A percentile compares a stretch with the other conserved stretches of the same genome.
phyloP scores from a whole-genome alignment of 2,888 invertebrate genomes.

The Mechanitis messenoides region DNA sequence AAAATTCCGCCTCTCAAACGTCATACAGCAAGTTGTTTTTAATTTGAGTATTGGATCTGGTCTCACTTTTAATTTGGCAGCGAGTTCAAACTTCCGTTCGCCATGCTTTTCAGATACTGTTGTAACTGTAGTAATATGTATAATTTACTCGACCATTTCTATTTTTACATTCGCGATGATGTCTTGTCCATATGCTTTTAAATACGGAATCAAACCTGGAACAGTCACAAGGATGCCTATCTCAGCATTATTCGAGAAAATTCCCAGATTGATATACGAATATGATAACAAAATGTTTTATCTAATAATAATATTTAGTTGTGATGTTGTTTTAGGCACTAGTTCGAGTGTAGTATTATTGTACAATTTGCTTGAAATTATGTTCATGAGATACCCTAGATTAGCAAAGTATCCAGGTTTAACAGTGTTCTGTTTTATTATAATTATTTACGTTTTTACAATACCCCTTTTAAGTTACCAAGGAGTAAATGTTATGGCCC shows the following conservation, averaged over 20 bases:
- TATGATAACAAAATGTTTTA: constrained; percentile 43
- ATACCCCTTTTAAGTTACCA: constrained; percentile 46
- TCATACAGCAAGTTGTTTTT: constrained; percentile 42
- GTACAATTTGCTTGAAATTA: constrained; percentile 43
- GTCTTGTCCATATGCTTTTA: constrained; percentile 54
- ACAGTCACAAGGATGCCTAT: constrained; percentile 36
- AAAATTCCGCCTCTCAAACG: constrained; percentile 34
- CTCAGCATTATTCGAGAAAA: constrained; percentile 49
- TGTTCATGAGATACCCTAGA: constrained; percentile 35
- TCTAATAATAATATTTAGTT: constrained; percentile 45
- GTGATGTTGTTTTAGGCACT: constrained; percentile 40
- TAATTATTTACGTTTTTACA: constrained; percentile 43
- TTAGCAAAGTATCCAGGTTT: constrained; percentile 47
- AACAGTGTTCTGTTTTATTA: constrained; percentile 34
- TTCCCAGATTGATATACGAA: constrained; percentile 48
- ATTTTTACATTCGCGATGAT: constrained; percentile 48
- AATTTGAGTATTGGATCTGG: constrained; percentile 53
- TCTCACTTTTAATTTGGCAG: constrained; percentile 45
- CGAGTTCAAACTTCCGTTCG: constrained; percentile 48
- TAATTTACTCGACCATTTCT: constrained; percentile 38
- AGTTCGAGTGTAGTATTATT: constrained; percentile 41
- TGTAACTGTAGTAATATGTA: constrained; percentile 40
- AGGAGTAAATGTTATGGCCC: constrained; percentile 37
- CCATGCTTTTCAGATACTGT: constrained; percentile 57
- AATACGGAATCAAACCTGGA: constrained; percentile 36